phyloP scores from a whole-genome alignment of 2,797 vertebrate genomes.

The Mormyrus proboscirostris region DNA sequence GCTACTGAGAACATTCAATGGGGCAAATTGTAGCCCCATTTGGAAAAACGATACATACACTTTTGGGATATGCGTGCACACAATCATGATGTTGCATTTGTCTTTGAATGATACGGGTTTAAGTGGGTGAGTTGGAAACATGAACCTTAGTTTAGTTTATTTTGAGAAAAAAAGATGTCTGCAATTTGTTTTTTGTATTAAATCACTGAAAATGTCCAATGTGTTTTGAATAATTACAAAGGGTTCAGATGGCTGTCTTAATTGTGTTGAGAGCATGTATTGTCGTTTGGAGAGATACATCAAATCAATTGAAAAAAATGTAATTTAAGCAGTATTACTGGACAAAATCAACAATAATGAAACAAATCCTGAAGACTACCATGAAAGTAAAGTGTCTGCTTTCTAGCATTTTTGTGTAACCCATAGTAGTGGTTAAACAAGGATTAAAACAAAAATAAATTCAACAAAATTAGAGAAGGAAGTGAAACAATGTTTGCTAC shows the following conservation, averaged over 20 bases:
- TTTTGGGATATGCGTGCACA: neutral
- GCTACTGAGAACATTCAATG: neutral
- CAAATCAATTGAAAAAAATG: neutral
- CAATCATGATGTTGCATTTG: neutral
- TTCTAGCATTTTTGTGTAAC: neutral
- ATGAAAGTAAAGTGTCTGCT: neutral
- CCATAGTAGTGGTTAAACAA: neutral
- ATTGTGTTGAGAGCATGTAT: neutral
- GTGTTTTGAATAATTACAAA: neutral
- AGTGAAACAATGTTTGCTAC: neutral
- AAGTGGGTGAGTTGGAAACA: neutral
- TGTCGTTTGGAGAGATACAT: neutral
- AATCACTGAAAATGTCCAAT: neutral
- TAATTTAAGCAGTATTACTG: neutral
- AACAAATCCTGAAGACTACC: neutral
- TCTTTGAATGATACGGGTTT: neutral
- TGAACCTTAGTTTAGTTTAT: neutral
- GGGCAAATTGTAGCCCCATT: neutral
- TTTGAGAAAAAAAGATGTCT: neutral
- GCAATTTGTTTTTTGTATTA: neutral
- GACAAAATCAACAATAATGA: neutral
- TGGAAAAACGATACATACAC: neutral
- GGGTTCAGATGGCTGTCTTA: neutral
- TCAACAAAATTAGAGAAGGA: neutral
- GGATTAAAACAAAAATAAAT: neutral